Conservation (phyloP, 1,140 invertebrate genomes). For the Periplaneta americana region DNA sequence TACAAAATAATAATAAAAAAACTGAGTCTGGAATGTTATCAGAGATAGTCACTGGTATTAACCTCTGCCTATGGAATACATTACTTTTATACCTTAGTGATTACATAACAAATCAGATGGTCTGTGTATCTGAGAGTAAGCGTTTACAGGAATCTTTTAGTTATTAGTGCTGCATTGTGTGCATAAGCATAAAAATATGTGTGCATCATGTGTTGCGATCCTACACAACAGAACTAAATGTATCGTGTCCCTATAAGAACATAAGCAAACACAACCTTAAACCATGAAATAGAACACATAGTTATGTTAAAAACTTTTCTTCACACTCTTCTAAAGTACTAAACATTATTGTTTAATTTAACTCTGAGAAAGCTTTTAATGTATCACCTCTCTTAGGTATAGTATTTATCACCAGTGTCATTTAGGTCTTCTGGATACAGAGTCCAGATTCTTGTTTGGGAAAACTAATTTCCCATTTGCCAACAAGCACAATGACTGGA, state of each 20-base stretch:
- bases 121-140: neutral
- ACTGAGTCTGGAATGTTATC: neutral
- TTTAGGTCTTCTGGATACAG: neutral
- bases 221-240: neutral
- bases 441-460: neutral
- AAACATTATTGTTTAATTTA: neutral
- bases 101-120: neutral
- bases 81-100: neutral
- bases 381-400: neutral
- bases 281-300: neutral
- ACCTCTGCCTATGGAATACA: neutral
- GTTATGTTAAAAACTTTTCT: neutral
- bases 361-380: neutral
- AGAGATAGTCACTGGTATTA: neutral
- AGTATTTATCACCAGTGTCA: neutral
- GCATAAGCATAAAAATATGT: neutral
- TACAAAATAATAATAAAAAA: neutral
- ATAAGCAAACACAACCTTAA: neutral
- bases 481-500: neutral
- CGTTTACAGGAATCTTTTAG: neutral
- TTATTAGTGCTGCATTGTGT: neutral
- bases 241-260: neutral
- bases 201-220: neutral
- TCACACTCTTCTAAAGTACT: neutral
- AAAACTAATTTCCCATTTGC: neutral